Conservation (phyloP, 2,888 invertebrate genomes). For the Ectobius pallidus region DNA sequence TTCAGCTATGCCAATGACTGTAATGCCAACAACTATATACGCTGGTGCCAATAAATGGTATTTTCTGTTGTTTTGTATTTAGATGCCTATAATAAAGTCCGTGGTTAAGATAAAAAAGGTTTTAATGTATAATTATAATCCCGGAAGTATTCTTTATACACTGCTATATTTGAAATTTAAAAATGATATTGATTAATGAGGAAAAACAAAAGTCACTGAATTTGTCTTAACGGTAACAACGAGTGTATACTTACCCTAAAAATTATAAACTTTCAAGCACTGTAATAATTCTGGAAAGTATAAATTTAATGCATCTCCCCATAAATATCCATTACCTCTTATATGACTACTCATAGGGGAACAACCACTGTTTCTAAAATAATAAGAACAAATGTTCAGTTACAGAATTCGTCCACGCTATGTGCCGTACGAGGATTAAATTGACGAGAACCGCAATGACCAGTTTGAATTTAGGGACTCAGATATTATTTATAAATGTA, state of each 20-base stretch:
- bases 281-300: no score
- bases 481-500: no score
- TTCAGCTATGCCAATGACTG: background rate
- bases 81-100: background rate
- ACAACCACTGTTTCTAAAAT: no score
- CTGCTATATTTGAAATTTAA: background rate
- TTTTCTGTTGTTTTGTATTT: background rate
- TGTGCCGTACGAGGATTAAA: no score
- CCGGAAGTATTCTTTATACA: background rate
- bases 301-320: no score
- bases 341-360: no score
- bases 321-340: no score
- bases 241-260: background rate
- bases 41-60: background rate
- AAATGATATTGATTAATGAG: background rate
- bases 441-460: no score
- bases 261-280: no score
- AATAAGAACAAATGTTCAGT: no score
- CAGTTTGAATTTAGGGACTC: no score
- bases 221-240: background rate
- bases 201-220: background rate
- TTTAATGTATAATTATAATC: background rate
- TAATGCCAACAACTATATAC: background rate
- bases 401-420: no score
- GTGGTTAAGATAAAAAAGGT: background rate